Evolutionary conservation across 2,888 invertebrate species (phyloP).

Genomic region (Caenorhabditis becei): DNA sequence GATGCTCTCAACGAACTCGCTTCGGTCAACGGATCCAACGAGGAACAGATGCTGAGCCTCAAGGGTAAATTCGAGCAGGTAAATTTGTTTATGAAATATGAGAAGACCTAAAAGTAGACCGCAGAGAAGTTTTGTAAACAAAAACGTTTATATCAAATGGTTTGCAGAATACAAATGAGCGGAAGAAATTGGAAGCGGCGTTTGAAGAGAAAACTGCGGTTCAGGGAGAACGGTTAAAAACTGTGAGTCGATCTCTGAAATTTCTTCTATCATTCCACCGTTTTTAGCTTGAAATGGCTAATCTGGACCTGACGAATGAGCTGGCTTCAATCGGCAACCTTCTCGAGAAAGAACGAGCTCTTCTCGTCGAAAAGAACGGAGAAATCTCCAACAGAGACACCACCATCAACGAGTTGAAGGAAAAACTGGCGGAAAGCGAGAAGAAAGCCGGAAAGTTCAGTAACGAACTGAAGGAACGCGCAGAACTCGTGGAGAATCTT

Average conservation of each 20-base stretch:
- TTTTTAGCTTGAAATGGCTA: slow-evolving; percentile 64
- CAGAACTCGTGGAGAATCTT: slow-evolving; percentile 50
- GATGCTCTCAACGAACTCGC: slow-evolving; percentile 53
- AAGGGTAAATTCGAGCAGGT: slow-evolving; percentile 67
- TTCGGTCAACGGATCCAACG: slow-evolving; percentile 63
- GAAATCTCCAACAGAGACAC: slow-evolving; percentile 57
- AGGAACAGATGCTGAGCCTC: slow-evolving; percentile 56
- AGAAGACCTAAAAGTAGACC: not conserved
- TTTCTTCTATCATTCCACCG: not conserved
- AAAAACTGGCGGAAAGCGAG: slow-evolving; percentile 55
- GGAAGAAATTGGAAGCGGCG: slow-evolving; percentile 57
- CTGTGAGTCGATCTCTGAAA: slow-evolving; percentile 30
- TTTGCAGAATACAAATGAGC: slow-evolving; percentile 62
- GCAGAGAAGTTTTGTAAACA: slow-evolving; percentile 17
- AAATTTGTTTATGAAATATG: slow-evolving; percentile 13
- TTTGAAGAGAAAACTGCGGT: slow-evolving; percentile 62
- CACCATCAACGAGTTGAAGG: slow-evolving; percentile 47
- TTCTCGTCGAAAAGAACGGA: slow-evolving; percentile 59
- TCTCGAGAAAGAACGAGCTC: slow-evolving; percentile 65
- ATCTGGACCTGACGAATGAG: slow-evolving; percentile 70
- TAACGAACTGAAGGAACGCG: slow-evolving; percentile 46
- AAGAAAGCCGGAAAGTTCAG: slow-evolving; percentile 28
- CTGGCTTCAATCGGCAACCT: slow-evolving; percentile 62
- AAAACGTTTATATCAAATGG: too few species aligned
- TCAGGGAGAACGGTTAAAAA: slow-evolving; percentile 61